A percentile compares a stretch with the other conserved stretches of the same genome.
These are phyloP conservation scores for silkworm (Bombyx mori) DNA, from an alignment of 1,140 invertebrate genomes.

Conservation along the genomic window ASM3026992v2 NC_085130.1:12162001-12162500, in stretches of 20 bases:
- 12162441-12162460: constrained; percentile 14
- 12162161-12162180: constrained; percentile 17
- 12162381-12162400: constrained; percentile 46
- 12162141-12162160: constrained; percentile 15
- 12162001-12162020: constrained; percentile 2
- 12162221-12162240: constrained; percentile 29
- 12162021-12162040: constrained; percentile 9
- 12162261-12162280: constrained; percentile 12
- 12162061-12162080: constrained; percentile 16
- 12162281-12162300: no score
- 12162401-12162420: constrained; percentile 35
- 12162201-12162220: constrained; percentile 35
- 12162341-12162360: constrained; percentile 55
- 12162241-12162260: constrained; percentile 58
- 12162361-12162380: constrained; percentile 55
- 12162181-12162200: constrained; percentile 15
- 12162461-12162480: constrained; percentile 46
- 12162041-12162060: constrained; percentile 20
- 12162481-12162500: constrained; percentile 38
- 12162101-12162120: constrained; percentile 13
- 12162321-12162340: constrained; percentile 67
- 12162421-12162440: constrained; percentile 43
- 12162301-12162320: constrained; percentile 67
- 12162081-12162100: constrained; percentile 12
- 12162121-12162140: constrained; percentile 20